Evolutionary conservation across 1,140 invertebrate genomes (phyloP).

Genomic region (Bombus polaris): DNA sequence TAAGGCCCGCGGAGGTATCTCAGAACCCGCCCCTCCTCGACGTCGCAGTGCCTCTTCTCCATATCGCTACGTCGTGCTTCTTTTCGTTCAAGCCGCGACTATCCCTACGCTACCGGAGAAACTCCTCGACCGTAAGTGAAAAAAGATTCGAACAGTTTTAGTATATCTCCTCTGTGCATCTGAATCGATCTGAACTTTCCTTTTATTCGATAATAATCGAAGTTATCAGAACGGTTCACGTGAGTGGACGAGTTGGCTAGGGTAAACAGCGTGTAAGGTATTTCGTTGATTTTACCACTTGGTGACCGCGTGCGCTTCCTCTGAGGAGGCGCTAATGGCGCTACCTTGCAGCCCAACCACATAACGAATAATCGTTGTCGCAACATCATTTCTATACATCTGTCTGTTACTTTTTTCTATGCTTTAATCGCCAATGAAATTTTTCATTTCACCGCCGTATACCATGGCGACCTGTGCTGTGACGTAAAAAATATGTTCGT

Average conservation of each 20-base stretch:
- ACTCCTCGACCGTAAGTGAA: conserved; percentile 64
- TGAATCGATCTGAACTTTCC: not conserved
- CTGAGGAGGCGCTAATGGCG: conserved; percentile 39
- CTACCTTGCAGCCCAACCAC: not conserved
- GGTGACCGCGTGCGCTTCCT: conserved; percentile 29
- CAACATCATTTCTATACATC: not conserved
- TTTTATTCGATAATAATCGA: not conserved
- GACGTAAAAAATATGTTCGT: not conserved
- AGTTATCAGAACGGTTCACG: not conserved
- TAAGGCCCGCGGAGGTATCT: conserved; percentile 70
- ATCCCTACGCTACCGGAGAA: conserved; percentile 60
- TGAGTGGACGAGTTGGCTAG: not conserved
- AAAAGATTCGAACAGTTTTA: not conserved
- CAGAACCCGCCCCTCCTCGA: conserved; percentile 70
- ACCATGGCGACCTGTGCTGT: not conserved
- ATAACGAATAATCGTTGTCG: conserved; percentile 18
- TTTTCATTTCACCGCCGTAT: too few species aligned
- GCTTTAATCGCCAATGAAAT: not conserved
- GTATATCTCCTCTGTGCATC: not conserved
- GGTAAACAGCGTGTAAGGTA: not conserved
- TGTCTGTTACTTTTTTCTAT: not conserved
- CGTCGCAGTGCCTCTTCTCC: conserved; percentile 76
- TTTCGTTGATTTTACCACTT: conserved; percentile 34
- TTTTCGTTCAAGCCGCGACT: conserved; percentile 61
- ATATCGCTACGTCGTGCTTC: conserved; percentile 65